phyloP scores from a whole-genome alignment of 1,140 invertebrate species.

The Hesperophylax magnus region DNA sequence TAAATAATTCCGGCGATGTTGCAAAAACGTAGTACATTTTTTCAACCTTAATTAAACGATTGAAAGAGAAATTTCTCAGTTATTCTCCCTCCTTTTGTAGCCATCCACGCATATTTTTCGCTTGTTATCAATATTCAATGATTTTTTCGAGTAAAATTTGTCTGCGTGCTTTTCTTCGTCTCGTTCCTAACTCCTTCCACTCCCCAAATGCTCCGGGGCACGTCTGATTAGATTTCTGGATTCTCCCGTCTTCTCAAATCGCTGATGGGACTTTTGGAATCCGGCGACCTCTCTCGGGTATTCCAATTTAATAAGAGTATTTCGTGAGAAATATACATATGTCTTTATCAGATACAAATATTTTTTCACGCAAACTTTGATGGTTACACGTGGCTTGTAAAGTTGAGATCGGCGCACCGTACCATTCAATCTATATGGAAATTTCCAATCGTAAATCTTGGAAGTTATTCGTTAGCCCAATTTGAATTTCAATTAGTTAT shows the following conservation, averaged over 20 bases:
- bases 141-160: slow-evolving; percentile 19
- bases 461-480: slow-evolving; percentile 15
- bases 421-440: slow-evolving; percentile 25
- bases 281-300: slow-evolving; percentile 2
- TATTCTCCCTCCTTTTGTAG: background rate
- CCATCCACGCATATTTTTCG: slow-evolving; percentile 1
- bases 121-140: slow-evolving; percentile 26
- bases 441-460: slow-evolving; percentile 26
- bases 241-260: slow-evolving; percentile 7
- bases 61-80: background rate
- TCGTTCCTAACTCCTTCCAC: background rate
- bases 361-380: slow-evolving; percentile 18
- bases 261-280: slow-evolving; percentile 24
- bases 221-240: slow-evolving; percentile 35
- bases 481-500: slow-evolving; percentile 28
- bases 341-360: slow-evolving; percentile 29
- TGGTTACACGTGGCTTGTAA: background rate
- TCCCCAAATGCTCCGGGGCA: background rate
- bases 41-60: too few relatives aligned
- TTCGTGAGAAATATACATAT: slow-evolving; percentile 15
- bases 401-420: slow-evolving; percentile 12
- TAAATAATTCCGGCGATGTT: too few relatives aligned
- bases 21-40: too few relatives aligned
- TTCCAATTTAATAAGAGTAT: slow-evolving; percentile 20
- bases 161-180: background rate